Conservation (phyloP, 2,113 vertebrate species). For the Neogobius melanostomus region DNA sequence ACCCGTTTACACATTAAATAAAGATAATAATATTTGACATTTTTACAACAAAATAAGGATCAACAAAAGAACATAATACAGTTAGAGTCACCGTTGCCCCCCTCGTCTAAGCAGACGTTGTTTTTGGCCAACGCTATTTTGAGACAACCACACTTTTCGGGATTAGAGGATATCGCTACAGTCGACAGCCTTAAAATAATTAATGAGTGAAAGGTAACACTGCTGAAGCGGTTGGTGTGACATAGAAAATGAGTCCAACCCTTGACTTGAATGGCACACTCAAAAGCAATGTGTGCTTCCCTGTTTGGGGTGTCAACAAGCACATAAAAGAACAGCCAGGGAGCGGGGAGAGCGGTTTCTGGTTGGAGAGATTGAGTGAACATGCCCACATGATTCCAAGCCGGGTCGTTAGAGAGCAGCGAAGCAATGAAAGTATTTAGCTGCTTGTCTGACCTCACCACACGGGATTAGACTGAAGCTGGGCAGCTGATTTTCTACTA, state of each 20-base stretch:
- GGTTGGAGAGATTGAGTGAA: conserved; percentile 26
- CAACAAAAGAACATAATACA: too few relatives aligned
- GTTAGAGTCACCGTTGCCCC: too few relatives aligned
- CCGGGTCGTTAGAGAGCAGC: conserved; percentile 29
- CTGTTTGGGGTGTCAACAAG: conserved; percentile 39
- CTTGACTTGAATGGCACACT: conserved; percentile 12
- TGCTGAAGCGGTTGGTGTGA: not conserved
- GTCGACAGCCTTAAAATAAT: conserved; percentile 1
- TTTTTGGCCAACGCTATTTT: not conserved
- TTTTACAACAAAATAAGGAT: too few relatives aligned
- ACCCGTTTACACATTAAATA: too few relatives aligned
- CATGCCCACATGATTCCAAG: conserved; percentile 40
- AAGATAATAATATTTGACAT: too few relatives aligned
- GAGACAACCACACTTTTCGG: not conserved
- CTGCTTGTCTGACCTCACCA: conserved; percentile 30
- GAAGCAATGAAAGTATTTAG: conserved; percentile 35
- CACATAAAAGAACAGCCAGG: conserved; percentile 38
- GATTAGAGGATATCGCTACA: not conserved
- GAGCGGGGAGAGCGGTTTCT: conserved; percentile 20
- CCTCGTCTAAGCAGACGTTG: not conserved
- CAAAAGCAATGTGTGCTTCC: conserved; percentile 20
- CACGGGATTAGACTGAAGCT: conserved; percentile 32
- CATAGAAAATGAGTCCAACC: not conserved
- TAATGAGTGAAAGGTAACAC: conserved; percentile 8
- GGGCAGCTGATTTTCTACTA: conserved; percentile 19